Conservation (phyloP, 2,797 vertebrate species). For the Todus mexicanus region DNA sequence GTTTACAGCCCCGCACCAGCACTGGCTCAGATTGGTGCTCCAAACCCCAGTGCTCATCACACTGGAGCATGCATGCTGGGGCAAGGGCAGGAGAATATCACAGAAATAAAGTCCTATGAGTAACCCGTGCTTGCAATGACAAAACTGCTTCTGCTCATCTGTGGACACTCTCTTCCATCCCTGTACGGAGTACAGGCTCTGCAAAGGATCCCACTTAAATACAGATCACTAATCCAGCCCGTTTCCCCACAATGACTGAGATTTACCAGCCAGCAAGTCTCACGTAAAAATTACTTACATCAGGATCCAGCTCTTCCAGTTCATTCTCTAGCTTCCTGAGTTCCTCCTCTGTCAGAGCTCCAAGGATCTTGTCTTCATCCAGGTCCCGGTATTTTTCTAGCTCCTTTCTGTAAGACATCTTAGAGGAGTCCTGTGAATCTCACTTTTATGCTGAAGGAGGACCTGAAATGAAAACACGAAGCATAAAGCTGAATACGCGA, state of each 20-base stretch:
- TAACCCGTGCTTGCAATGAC: background rate
- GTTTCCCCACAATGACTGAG: background rate
- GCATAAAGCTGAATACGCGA: background rate
- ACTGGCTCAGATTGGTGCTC: background rate
- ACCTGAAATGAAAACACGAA: conserved; percentile 31
- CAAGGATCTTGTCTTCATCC: conserved; percentile 94
- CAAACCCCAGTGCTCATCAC: background rate
- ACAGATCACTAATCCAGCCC: background rate
- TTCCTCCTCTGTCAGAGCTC: conserved; percentile 92
- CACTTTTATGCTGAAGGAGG: background rate
- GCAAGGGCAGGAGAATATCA: background rate
- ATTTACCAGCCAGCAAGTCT: background rate
- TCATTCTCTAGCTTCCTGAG: conserved; percentile 91
- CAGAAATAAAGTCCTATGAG: background rate
- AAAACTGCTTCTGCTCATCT: background rate
- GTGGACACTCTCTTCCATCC: background rate
- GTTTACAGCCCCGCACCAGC: background rate
- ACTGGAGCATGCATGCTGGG: rapidly evolving
- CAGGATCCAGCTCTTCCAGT: conserved; percentile 93
- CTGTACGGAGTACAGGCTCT: background rate
- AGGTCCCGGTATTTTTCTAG: conserved; percentile 96
- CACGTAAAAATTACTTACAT: conserved; percentile 78
- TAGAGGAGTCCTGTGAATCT: background rate
- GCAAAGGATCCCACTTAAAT: background rate
- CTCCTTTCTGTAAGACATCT: conserved; percentile 88